Conservation (phyloP, 2,888 invertebrate species). For the Lysandra coridon region DNA sequence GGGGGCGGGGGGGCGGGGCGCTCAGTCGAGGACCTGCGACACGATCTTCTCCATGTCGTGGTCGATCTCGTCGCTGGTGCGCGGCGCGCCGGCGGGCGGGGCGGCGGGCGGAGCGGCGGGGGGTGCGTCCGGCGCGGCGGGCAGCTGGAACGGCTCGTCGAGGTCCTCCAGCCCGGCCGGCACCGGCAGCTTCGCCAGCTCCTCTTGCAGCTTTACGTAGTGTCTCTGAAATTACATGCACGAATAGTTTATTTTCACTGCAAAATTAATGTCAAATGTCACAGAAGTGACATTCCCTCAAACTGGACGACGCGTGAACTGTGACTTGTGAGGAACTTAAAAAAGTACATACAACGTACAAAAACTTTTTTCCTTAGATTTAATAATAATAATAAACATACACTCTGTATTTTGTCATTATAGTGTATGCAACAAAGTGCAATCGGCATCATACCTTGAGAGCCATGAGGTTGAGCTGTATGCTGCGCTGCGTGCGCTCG, state of each 20-base stretch:
- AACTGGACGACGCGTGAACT: too few species aligned
- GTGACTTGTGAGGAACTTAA: too few species aligned
- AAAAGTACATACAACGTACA: too few species aligned
- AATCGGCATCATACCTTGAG: slow-evolving; percentile 79
- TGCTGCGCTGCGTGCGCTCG: slow-evolving; percentile 88
- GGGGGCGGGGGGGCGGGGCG: slow-evolving; percentile 8
- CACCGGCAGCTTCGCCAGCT: slow-evolving; percentile 89
- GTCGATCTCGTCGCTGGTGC: slow-evolving; percentile 75
- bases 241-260: slow-evolving; percentile 71
- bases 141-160: slow-evolving; percentile 80
- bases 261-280: too few species aligned
- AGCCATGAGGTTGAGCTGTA: slow-evolving; percentile 86
- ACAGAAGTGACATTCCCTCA: too few species aligned
- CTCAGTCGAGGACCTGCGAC: slow-evolving; percentile 76
- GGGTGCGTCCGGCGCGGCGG: slow-evolving; percentile 44
- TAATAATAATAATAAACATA: too few species aligned
- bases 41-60: slow-evolving; percentile 90
- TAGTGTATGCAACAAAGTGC: background rate
- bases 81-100: slow-evolving; percentile 45
- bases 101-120: slow-evolving; percentile 53
- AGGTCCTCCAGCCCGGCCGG: slow-evolving; percentile 88
- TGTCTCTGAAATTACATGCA: slow-evolving; percentile 81
- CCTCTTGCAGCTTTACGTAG: slow-evolving; percentile 91
- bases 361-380: too few species aligned
- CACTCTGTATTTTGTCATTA: too few species aligned